Evolutionary conservation across 1,140 invertebrate species (phyloP), one percentile per base, ranked within the genome.

Genomic region (Steinernema khuongi): DNA sequence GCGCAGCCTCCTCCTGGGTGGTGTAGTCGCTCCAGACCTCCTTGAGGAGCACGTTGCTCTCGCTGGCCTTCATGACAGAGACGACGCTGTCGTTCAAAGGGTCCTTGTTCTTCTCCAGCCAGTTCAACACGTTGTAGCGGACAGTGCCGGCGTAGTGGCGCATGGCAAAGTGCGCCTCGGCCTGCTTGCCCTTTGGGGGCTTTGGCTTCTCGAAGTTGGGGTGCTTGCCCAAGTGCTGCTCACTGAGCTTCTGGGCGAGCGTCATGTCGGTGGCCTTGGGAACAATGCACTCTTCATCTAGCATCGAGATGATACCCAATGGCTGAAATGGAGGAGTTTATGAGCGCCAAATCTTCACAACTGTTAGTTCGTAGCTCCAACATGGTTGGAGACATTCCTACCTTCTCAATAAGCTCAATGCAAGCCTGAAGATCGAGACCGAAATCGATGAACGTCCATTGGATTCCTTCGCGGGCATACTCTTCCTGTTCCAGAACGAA

Each of bases 251-350:
- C 85, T 97, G 94, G 87, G 93, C 92, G 88, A 97, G 96, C 84
- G 95, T 96, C 88, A 92, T 92, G 87, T 99, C 96, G 80, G 93
- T 94, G 85, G 96, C 96, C 90, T 99, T 99, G 84, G 96, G 96
- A 91, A 99, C 97, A 93, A 99, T 98, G 93, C 94, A 97, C 89
- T 99, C 96, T 91, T 99, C 96, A 89, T 98, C 96, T 89, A 99
- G 92, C 88, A 98, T 99, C 88, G 96, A 97, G 86, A 98, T 90
- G 90, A 98, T 96, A 91, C 96, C 96, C 93, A 99, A 94, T 86
- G 96, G 96, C 94, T 97, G 88, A 67, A 80, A 30, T 29, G 67
- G 76, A n/a, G 22, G 29, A 75, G 36, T 26, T 74, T 17, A 14
- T 41, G 31, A 26, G 30, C 18, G n/a, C 4, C 4, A 18, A 18